phyloP scores from a whole-genome alignment of 2,113 vertebrate genomes.

The Malaclemys terrapin region DNA sequence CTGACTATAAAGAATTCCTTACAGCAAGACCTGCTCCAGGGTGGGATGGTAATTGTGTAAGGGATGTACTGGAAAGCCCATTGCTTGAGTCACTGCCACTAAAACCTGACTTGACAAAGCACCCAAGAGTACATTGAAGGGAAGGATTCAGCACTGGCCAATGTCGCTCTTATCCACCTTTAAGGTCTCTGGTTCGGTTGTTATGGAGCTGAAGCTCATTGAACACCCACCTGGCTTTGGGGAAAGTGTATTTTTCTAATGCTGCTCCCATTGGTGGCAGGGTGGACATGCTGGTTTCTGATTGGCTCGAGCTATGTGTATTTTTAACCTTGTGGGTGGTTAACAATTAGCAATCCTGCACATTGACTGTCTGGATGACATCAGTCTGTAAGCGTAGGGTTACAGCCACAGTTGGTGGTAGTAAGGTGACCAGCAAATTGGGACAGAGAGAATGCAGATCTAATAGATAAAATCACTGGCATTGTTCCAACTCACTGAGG shows the following conservation, averaged over 20 bases:
- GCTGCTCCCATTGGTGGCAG: background rate
- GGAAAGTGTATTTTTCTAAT: background rate
- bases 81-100: background rate
- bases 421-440: background rate
- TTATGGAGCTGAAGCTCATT: background rate
- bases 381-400: background rate
- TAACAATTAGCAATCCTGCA: background rate
- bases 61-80: background rate
- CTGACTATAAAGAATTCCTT: background rate
- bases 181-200: rapidly evolving
- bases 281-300: background rate
- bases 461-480: background rate
- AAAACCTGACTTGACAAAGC: background rate
- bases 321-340: background rate
- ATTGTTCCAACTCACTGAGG: background rate
- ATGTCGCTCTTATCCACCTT: rapidly evolving
- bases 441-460: background rate
- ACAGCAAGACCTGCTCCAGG: background rate
- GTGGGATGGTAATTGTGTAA: background rate
- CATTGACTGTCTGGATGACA: background rate
- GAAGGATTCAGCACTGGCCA: background rate
- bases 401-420: background rate
- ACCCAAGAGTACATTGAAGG: background rate
- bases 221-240: background rate
- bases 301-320: background rate